Evolutionary conservation across 2,113 vertebrate genomes (phyloP).

Genomic region (Hippocampus zosterae): DNA sequence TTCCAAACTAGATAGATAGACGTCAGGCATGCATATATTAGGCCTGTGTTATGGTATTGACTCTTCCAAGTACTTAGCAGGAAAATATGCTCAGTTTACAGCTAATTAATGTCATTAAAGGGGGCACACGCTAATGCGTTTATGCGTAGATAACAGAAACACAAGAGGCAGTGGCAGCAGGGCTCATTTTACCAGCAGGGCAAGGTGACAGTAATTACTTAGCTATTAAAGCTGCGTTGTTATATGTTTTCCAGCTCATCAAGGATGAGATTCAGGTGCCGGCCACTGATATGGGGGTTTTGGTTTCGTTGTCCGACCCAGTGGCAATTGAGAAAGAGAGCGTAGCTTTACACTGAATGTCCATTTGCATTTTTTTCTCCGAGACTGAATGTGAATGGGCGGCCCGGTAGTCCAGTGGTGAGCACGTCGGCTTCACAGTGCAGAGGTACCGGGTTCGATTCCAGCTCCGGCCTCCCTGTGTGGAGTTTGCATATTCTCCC

Average conservation of each 20-base stretch:
- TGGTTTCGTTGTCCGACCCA: slow-evolving; percentile 16
- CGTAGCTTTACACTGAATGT: no score
- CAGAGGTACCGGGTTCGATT: no score
- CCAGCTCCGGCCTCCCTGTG: no score
- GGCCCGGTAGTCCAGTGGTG: no score
- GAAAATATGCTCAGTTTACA: slow-evolving; percentile 59
- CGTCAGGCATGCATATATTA: slow-evolving; percentile 24
- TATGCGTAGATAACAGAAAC: slow-evolving; percentile 57
- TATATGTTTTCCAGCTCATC: slow-evolving; percentile 26
- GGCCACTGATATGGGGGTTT: slow-evolving; percentile 27
- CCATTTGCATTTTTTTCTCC: no score
- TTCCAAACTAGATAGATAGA: slow-evolving; percentile 37
- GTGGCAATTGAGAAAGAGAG: slow-evolving; percentile 12
- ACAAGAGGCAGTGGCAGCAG: slow-evolving; percentile 28
- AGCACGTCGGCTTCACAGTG: no score
- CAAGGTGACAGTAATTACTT: slow-evolving; percentile 65
- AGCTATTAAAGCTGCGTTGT: slow-evolving; percentile 49
- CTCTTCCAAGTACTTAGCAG: slow-evolving; percentile 56
- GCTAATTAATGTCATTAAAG: slow-evolving; percentile 70
- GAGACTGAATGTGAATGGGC: no score
- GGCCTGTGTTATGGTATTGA: slow-evolving; percentile 54
- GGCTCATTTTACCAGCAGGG: slow-evolving; percentile 56
- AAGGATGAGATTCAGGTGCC: slow-evolving; percentile 30
- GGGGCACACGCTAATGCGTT: slow-evolving; percentile 55
- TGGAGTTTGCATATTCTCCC: no score